Evolutionary conservation across 2,797 vertebrate species (phyloP).

Genomic region (Argya squamiceps): DNA sequence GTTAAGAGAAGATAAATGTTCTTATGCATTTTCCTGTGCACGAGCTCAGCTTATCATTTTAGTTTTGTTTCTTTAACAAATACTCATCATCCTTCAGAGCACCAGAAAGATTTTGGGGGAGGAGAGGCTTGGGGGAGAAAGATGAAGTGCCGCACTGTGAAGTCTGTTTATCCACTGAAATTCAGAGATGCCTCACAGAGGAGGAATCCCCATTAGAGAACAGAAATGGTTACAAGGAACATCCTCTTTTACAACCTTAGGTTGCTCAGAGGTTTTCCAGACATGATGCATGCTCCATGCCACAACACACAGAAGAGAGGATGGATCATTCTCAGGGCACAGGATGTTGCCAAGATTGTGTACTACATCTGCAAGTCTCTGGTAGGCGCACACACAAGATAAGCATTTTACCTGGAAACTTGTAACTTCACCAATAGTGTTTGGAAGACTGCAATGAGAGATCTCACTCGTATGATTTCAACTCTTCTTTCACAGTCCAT

Average conservation of each 20-base stretch:
- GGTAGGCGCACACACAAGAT: fast-evolving
- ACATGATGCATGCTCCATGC: fast-evolving
- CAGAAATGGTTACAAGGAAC: neutral
- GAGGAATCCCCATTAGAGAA: neutral
- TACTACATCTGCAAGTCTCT: fast-evolving
- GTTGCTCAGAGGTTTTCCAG: neutral
- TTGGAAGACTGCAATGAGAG: neutral
- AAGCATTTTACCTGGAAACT: neutral
- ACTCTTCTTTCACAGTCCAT: neutral
- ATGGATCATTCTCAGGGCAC: fast-evolving
- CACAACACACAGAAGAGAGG: neutral
- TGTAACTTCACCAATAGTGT: neutral
- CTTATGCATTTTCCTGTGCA: neutral
- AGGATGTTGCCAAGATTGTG: neutral
- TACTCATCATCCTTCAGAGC: neutral
- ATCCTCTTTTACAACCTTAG: neutral
- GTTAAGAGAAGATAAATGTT: neutral
- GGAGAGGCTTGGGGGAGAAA: fast-evolving
- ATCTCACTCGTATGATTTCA: neutral
- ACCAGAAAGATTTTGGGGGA: neutral
- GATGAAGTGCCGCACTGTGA: neutral
- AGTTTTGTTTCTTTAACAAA: neutral
- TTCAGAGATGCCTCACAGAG: neutral
- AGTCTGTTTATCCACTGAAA: neutral
- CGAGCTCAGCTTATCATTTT: neutral